A percentile compares a stretch with the other conserved stretches of the same genome.
phyloP scores from a whole-genome alignment of 2,797 vertebrate genomes.

The Orientallactaga sibirica region DNA sequence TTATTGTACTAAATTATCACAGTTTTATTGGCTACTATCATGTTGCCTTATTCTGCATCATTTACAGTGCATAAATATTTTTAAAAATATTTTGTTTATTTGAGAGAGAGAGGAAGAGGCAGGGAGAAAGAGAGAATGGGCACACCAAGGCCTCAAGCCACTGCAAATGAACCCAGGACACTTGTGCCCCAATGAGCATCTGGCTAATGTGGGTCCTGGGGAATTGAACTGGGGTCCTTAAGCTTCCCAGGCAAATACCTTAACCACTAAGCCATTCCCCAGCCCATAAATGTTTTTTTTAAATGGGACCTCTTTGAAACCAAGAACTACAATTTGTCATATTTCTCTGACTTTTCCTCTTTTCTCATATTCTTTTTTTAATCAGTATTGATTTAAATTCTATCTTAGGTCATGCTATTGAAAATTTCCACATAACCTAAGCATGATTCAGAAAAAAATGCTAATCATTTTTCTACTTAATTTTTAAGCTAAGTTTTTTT shows the following conservation, averaged over 20 bases:
- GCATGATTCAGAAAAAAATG: background rate
- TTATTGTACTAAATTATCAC: background rate
- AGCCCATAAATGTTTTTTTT: too few species aligned
- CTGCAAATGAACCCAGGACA: too few species aligned
- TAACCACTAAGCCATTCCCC: too few species aligned
- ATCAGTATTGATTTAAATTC: background rate
- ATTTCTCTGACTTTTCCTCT: background rate
- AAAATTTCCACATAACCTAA: background rate
- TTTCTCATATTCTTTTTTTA: background rate
- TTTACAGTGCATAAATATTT: background rate
- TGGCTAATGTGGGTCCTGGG: too few species aligned
- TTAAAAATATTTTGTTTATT: too few species aligned
- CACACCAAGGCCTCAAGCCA: too few species aligned
- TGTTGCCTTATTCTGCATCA: background rate
- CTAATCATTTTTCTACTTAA: conserved; percentile 14
- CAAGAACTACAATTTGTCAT: background rate
- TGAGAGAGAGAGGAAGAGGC: too few species aligned
- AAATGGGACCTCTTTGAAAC: background rate
- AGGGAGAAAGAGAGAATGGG: too few species aligned
- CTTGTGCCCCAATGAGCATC: too few species aligned
- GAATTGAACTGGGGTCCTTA: too few species aligned
- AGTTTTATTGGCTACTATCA: background rate
- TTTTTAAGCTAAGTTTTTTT: background rate
- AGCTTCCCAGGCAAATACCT: too few species aligned
- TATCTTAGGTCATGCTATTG: too few species aligned